Evolutionary conservation across 1,140 invertebrate species (phyloP).

Genomic region (Caerostris darwini): DNA sequence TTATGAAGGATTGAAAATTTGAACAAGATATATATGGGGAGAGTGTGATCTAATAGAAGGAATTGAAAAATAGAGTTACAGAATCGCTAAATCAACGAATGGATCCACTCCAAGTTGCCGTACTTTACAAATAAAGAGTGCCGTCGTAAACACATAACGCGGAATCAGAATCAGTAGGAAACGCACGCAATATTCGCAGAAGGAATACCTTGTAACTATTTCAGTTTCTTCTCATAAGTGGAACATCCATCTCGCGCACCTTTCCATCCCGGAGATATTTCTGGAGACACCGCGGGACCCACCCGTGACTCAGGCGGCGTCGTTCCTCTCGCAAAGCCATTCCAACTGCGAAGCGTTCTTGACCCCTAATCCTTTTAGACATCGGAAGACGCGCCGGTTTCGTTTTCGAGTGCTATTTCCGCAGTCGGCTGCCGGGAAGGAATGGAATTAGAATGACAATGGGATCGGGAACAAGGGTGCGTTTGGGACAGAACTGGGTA

Average conservation of each 20-base stretch:
- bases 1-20: too few species aligned
- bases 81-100: too few species aligned
- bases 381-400: neutral
- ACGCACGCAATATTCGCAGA: neutral
- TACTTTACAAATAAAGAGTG: too few species aligned
- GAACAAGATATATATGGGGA: too few species aligned
- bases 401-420: slow-evolving; percentile 2
- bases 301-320: neutral
- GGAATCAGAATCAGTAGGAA: too few species aligned
- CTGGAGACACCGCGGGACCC: neutral
- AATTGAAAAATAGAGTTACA: too few species aligned
- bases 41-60: too few species aligned
- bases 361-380: neutral
- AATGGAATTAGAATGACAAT: neutral
- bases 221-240: neutral
- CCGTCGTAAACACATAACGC: too few species aligned
- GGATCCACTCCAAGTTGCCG: too few species aligned
- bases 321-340: neutral
- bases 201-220: neutral
- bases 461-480: neutral
- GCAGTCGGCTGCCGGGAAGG: neutral
- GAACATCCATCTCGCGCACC: neutral
- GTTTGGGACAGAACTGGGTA: neutral
- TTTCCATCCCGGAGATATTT: neutral
- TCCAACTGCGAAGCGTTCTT: neutral